Conservation (phyloP, 2,113 vertebrate species). For the Gadus chalcogrammus region DNA sequence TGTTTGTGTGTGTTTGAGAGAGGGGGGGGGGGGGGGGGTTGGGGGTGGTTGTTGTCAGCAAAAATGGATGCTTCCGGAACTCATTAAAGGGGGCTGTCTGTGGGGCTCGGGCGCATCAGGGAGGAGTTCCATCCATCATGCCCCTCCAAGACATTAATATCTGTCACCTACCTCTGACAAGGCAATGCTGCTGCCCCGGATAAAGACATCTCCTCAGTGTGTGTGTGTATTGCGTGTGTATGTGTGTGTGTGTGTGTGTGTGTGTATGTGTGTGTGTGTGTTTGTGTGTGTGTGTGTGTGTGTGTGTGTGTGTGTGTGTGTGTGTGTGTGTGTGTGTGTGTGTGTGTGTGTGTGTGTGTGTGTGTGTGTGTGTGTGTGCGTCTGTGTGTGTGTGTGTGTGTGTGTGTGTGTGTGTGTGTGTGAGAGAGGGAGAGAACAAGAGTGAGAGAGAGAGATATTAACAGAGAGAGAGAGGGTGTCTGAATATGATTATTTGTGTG, state of each 20-base stretch:
- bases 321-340: neutral
- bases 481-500: neutral
- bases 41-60: conserved; percentile 47
- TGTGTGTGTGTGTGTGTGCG: conserved; percentile 1
- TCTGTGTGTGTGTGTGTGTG: neutral
- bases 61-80: conserved; percentile 61
- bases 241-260: conserved; percentile 8
- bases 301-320: conserved; percentile 8
- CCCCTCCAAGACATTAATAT: conserved; percentile 66
- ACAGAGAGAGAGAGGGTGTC: too few relatives aligned
- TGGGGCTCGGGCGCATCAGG: conserved; percentile 55
- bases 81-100: conserved; percentile 67
- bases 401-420: neutral
- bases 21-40: too few relatives aligned
- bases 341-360: neutral
- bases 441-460: neutral
- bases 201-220: conserved; percentile 49
- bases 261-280: conserved; percentile 6
- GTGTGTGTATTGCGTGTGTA: conserved; percentile 3
- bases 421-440: neutral
- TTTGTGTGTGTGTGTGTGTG: conserved; percentile 5
- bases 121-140: conserved; percentile 72
- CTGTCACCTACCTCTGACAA: conserved; percentile 65
- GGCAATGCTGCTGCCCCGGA: conserved; percentile 55
- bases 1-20: too few relatives aligned